Conservation (phyloP, 2,113 vertebrate genomes). For the Craseonycteris thonglongyai region DNA sequence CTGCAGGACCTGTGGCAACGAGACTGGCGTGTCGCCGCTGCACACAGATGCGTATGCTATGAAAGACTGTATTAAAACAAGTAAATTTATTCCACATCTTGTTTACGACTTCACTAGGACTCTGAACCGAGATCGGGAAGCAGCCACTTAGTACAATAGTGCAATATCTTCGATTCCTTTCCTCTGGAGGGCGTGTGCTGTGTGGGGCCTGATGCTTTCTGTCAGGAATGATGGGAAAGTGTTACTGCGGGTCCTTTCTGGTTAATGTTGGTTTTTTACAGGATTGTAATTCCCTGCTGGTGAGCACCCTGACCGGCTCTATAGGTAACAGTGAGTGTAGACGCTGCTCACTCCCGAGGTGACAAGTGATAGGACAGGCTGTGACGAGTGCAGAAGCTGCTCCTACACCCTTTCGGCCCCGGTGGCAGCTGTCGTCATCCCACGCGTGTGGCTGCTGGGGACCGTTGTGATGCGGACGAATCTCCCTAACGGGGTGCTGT, state of each 20-base stretch:
- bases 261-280: not conserved
- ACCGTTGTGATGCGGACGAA: not conserved
- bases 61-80: slow-evolving; percentile 76
- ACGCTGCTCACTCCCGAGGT: slow-evolving; percentile 28
- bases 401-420: slow-evolving; percentile 24
- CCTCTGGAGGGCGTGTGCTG: not conserved
- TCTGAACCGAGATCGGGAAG: slow-evolving; percentile 68
- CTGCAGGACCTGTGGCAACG: slow-evolving; percentile 69
- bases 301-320: not conserved
- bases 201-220: not conserved
- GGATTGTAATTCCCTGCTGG: slow-evolving; percentile 12
- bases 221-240: slow-evolving; percentile 18
- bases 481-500: not conserved
- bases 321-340: slow-evolving; percentile 2
- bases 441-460: slow-evolving; percentile 4
- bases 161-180: slow-evolving; percentile 52
- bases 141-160: slow-evolving; percentile 66
- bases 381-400: slow-evolving; percentile 73
- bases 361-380: not conserved
- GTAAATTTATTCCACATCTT: slow-evolving; percentile 61
- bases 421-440: no score
- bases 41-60: slow-evolving; percentile 70
- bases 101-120: slow-evolving; percentile 71
- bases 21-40: slow-evolving; percentile 62
- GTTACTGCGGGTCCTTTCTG: slow-evolving; percentile 8